Base-by-base conservation (phyloP, 2,888 invertebrate genomes). In the Uloborus plumipes region DNA sequence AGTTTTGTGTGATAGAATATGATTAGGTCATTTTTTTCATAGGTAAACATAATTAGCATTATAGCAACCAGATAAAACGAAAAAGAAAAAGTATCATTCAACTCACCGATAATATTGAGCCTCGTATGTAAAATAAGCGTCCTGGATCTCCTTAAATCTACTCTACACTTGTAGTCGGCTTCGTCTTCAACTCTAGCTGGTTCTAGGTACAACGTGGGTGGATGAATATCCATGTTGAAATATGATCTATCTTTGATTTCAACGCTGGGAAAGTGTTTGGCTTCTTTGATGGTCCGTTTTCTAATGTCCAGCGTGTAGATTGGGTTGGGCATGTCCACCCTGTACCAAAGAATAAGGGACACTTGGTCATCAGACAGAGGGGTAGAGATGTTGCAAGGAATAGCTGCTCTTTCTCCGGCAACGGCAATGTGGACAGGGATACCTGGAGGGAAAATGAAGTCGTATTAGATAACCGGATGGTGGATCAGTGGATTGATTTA, bases 221-320 rank as follows among this genome's bases (percentile, higher is more conserved):
- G 79, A 64, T 83, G 78, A 26, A 74, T 66, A 50, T 64, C 66
- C 66, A 84, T 80, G 72, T 84, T 65, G 65, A 85, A 85, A 20
- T 81, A 77, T n/a, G 85, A 76, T 26, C 85, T 55, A 47, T 71
- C 75, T 26, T 79, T 80, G 14, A 84, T 74, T 65, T 80, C 80
- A 2, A 72, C 64, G 39, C 80, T 80, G 2, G 84, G 84, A 26
- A 85, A 85, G 53, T 85, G 85, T 50, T 74, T 79, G 26, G 84
- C 85, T 39, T 84, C 80, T 70, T 84, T 79, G 18, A 85, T 64
- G 15, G 85, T 80, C 58, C 75, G 65, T 64, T 79, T 80, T 13
- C 85, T 65, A 15, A 77, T 80, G 53, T 85, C 85, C 62, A 85
- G 58, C 9, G 84, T 85, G 65, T 85, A 85, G 61, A 85, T 84